Evolutionary conservation across 2,113 vertebrate species (phyloP).

Genomic region (Entomyzon cyanotis): DNA sequence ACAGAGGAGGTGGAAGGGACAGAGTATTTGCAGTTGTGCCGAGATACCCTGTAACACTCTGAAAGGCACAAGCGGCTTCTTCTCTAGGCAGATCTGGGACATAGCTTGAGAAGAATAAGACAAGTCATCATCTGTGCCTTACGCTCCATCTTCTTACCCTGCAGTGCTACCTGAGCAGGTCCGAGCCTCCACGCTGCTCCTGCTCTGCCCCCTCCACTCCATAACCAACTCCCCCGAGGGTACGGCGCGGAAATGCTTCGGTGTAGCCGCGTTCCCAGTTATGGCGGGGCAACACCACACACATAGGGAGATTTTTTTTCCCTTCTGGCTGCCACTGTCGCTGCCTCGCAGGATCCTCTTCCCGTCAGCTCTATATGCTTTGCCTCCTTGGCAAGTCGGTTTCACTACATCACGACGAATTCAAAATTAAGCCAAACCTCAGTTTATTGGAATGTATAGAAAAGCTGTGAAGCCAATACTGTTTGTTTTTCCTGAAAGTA

Average conservation of each 20-base stretch:
- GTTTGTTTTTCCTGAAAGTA: not conserved
- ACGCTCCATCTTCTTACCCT: fast-evolving
- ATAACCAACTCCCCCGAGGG: fast-evolving
- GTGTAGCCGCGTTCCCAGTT: not conserved
- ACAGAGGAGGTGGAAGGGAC: not conserved
- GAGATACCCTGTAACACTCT: fast-evolving
- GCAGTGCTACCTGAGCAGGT: not conserved
- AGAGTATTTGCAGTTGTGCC: fast-evolving
- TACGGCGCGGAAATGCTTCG: not conserved
- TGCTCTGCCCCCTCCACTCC: fast-evolving
- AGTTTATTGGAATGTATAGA: too few relatives aligned
- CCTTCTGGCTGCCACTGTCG: fast-evolving
- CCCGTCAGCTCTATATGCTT: not conserved
- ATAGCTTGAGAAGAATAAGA: fast-evolving
- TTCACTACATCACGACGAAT: too few relatives aligned
- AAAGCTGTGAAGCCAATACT: not conserved
- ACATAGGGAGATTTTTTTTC: too few relatives aligned
- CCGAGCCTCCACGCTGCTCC: not conserved
- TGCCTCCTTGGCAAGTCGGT: not conserved
- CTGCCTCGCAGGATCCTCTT: too few relatives aligned
- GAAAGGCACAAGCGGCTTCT: too few relatives aligned
- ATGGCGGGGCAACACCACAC: fast-evolving
- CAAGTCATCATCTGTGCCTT: not conserved
- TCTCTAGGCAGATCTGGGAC: fast-evolving
- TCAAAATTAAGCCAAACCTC: not conserved